Conservation (phyloP, 2,797 vertebrate genomes). For the Gallinago nigripennis region DNA sequence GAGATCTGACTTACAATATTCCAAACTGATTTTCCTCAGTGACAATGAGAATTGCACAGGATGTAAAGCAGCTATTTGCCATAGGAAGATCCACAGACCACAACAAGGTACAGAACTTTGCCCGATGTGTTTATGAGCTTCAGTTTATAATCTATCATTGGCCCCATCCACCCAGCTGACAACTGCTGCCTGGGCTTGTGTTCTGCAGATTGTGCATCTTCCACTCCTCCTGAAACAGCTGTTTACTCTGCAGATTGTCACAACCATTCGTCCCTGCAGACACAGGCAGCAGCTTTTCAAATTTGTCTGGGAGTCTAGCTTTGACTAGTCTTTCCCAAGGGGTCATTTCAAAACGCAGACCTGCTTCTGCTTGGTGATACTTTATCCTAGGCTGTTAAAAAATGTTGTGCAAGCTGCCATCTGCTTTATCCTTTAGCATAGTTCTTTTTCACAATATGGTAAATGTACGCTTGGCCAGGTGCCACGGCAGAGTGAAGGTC, state of each 20-base stretch:
- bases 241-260: not conserved
- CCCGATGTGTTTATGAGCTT: not conserved
- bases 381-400: not conserved
- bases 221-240: not conserved
- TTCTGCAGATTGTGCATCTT: not conserved
- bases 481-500: not conserved
- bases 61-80: not conserved
- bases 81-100: not conserved
- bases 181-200: not conserved
- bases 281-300: not conserved
- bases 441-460: not conserved
- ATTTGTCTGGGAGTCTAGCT: not conserved
- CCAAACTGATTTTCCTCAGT: not conserved
- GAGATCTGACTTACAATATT: not conserved
- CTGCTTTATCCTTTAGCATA: not conserved
- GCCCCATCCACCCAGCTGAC: not conserved
- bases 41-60: not conserved
- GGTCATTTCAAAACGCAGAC: not conserved
- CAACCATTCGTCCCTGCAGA: not conserved
- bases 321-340: not conserved
- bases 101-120: not conserved
- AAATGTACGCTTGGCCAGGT: not conserved
- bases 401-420: not conserved
- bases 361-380: not conserved
- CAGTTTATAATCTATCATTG: not conserved